Evolutionary conservation across 2,888 invertebrate species (phyloP).

Genomic region (Mesorhabditis spiculigera): DNA sequence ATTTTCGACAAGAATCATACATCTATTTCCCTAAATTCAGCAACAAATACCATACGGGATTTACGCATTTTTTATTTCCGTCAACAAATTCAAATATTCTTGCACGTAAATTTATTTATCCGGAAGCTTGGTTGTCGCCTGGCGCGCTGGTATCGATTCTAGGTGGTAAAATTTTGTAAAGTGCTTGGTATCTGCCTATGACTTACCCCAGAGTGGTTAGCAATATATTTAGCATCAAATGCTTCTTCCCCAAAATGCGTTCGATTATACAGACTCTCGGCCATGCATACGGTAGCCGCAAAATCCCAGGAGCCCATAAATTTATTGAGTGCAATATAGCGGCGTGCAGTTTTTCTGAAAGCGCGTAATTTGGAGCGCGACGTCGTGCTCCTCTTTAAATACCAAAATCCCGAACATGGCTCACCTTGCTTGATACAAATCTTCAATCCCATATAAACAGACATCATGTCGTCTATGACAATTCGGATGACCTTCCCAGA

Average conservation of each 20-base stretch:
- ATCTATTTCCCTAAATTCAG: too few relatives aligned
- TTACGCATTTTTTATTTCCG: too few relatives aligned
- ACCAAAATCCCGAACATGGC: background rate
- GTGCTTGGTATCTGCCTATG: background rate
- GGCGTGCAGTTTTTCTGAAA: background rate
- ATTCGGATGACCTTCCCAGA: background rate
- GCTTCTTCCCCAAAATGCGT: background rate
- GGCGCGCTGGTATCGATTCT: background rate
- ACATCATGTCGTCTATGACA: background rate
- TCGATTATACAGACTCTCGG: background rate
- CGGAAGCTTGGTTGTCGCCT: background rate
- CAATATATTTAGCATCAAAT: background rate
- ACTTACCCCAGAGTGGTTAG: background rate
- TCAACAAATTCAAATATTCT: too few relatives aligned
- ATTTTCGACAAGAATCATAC: too few relatives aligned
- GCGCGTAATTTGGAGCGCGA: background rate
- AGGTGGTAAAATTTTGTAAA: background rate
- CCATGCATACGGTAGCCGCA: background rate
- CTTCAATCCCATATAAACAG: background rate
- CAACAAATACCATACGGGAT: too few relatives aligned
- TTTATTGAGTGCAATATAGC: background rate
- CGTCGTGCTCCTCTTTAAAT: too few relatives aligned
- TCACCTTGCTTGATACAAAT: background rate
- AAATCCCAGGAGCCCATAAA: background rate
- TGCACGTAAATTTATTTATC: background rate